Percentiles rank a stretch among this genome's conserved stretches.
phyloP scores from a whole-genome alignment of 2,888 invertebrate genomes.

The Apodemia mormo region DNA sequence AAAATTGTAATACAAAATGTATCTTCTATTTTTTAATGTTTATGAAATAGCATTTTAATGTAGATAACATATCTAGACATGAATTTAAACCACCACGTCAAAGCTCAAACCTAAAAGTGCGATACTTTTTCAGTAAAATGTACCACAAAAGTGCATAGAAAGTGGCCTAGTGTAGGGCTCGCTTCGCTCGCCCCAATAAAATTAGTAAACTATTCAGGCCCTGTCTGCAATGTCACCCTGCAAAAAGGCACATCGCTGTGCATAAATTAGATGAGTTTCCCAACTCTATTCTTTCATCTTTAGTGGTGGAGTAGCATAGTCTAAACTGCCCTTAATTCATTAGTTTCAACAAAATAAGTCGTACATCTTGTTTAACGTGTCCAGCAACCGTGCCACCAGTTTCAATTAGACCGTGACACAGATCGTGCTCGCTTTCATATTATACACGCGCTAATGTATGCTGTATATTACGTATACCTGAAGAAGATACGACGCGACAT shows the following conservation, averaged over 20 bases:
- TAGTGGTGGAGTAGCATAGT: neutral
- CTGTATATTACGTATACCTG: slow-evolving; percentile 32
- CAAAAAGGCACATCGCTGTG: neutral
- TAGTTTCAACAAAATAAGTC: slow-evolving; percentile 50
- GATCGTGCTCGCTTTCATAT: slow-evolving; percentile 67
- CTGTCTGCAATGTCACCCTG: no score
- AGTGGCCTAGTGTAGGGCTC: no score
- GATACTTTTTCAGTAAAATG: no score
- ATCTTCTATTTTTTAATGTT: no score
- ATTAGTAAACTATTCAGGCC: neutral
- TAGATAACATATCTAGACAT: no score
- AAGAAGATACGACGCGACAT: slow-evolving; percentile 29
- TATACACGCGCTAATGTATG: slow-evolving; percentile 38
- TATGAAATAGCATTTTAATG: no score
- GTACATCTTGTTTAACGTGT: slow-evolving; percentile 59
- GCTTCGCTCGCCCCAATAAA: no score
- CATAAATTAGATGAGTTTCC: neutral
- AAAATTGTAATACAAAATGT: no score
- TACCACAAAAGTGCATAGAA: no score
- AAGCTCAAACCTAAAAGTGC: no score
- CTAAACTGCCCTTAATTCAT: slow-evolving; percentile 5
- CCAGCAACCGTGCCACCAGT: slow-evolving; percentile 50
- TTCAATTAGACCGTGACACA: slow-evolving; percentile 75
- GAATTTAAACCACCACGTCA: no score
- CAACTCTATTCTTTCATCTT: neutral